Percentiles rank a stretch among this genome's conserved stretches.
phyloP scores from a whole-genome alignment of 2,888 invertebrate genomes.

The Diaprepes abbreviatus region DNA sequence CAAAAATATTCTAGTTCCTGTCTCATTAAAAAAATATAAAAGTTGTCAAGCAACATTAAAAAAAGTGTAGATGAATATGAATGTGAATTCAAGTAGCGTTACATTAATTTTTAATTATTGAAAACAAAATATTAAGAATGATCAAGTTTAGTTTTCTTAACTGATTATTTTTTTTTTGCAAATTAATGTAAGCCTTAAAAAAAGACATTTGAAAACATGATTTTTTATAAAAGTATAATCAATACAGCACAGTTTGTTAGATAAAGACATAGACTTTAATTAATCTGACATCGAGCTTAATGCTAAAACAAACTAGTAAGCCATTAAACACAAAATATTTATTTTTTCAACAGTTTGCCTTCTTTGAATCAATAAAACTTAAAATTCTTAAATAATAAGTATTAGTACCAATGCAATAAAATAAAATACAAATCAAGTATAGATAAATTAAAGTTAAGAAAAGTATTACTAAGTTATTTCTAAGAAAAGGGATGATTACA shows the following conservation, averaged over 20 bases:
- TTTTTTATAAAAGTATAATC: background rate
- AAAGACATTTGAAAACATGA: constrained; percentile 20
- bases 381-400: no score
- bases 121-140: background rate
- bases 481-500: background rate
- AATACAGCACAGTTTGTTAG: background rate
- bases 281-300: background rate
- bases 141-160: no score
- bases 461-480: background rate
- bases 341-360: background rate
- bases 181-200: constrained; percentile 9
- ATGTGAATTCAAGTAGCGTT: no score
- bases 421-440: background rate
- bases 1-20: no score
- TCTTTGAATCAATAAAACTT: no score
- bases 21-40: no score
- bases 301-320: background rate
- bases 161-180: background rate
- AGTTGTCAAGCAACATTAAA: background rate
- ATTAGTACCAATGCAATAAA: background rate
- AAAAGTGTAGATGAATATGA: background rate
- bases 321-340: background rate
- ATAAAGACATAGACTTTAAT: background rate
- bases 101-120: no score
- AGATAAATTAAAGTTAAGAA: background rate